phyloP scores from a whole-genome alignment of 1,140 invertebrate species.

The Mamestra configurata region DNA sequence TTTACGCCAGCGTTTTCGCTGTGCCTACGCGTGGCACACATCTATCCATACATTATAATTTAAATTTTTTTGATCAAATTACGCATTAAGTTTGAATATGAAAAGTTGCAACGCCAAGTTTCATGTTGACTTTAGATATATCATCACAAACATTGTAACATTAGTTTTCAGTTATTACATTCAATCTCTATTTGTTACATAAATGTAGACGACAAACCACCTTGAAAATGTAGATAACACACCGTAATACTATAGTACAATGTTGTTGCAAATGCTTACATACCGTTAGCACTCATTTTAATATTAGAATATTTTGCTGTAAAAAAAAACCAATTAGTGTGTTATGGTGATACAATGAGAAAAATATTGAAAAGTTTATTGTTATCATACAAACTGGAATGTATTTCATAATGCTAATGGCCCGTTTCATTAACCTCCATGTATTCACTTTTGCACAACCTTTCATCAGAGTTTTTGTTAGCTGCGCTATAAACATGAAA shows the following conservation, averaged over 20 bases:
- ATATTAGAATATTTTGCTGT: too few species aligned
- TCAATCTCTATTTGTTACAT: constrained; percentile 36
- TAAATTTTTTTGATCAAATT: background rate
- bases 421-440: constrained; percentile 9
- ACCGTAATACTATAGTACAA: background rate
- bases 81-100: background rate
- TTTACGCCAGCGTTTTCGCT: constrained; percentile 64
- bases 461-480: background rate
- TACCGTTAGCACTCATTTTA: too few species aligned
- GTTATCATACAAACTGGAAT: background rate
- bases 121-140: background rate
- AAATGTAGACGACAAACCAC: constrained; percentile 12
- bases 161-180: constrained; percentile 24
- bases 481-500: background rate
- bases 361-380: background rate
- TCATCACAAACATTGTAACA: background rate
- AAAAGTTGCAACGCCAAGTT: background rate
- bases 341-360: background rate
- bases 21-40: constrained; percentile 55
- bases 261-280: background rate
- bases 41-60: constrained; percentile 36
- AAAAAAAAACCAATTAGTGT: background rate
- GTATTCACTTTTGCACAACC: constrained; percentile 13
- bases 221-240: constrained; percentile 22
- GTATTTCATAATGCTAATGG: constrained; percentile 5